Percentiles rank a stretch among this genome's conserved stretches.
phyloP scores from a whole-genome alignment of 2,113 vertebrate species.

The Hemibagrus wyckioides region DNA sequence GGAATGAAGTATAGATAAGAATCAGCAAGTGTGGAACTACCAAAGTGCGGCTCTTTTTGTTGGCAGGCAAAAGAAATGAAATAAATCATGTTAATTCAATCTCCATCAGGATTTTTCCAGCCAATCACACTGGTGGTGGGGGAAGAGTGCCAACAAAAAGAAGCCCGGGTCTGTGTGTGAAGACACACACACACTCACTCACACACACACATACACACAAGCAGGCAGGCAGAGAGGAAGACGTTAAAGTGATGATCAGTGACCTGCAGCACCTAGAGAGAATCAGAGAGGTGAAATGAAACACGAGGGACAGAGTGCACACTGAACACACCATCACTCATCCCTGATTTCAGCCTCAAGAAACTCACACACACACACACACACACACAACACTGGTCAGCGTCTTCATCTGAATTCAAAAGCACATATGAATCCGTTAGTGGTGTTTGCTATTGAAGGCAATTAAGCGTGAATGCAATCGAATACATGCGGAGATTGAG shows the following conservation, averaged over 20 bases:
- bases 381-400: neutral
- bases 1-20: neutral
- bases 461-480: neutral
- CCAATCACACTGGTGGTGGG: neutral
- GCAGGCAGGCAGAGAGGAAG: neutral
- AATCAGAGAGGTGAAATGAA: conserved; percentile 24
- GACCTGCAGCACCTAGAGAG: conserved; percentile 37
- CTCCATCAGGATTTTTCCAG: neutral
- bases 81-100: neutral
- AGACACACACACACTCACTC: neutral
- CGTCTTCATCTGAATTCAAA: conserved; percentile 43
- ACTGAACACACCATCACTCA: conserved; percentile 23
- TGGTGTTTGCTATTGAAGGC: neutral
- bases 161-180: neutral
- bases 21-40: neutral
- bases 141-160: conserved; percentile 40
- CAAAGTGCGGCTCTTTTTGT: conserved; percentile 61
- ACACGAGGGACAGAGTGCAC: conserved; percentile 26
- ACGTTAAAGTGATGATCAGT: conserved; percentile 22
- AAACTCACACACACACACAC: conserved; percentile 9
- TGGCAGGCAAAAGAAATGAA: conserved; percentile 30
- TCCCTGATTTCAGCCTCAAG: conserved; percentile 4
- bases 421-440: conserved; percentile 27
- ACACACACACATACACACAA: conserved; percentile 29
- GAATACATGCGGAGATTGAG: neutral